phyloP scores from a whole-genome alignment of 2,888 invertebrate species.

The Stramonita haemastoma region DNA sequence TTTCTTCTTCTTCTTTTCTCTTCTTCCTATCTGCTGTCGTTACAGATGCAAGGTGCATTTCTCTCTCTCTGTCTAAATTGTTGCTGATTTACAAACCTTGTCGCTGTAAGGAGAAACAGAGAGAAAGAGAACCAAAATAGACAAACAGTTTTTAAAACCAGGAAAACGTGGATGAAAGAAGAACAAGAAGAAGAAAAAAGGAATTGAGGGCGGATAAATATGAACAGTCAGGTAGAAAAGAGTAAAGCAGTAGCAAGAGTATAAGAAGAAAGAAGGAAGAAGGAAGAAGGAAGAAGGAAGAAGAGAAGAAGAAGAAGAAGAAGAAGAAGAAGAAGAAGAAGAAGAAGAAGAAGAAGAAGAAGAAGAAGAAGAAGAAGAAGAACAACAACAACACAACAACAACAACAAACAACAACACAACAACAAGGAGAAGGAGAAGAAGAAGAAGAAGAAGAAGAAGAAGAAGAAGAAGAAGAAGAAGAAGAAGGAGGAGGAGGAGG shows the following conservation, averaged over 20 bases:
- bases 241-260: background rate
- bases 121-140: background rate
- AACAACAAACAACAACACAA: background rate
- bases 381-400: background rate
- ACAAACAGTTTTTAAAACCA: background rate
- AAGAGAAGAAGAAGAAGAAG: background rate
- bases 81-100: no score
- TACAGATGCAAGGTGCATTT: no score
- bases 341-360: background rate
- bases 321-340: background rate
- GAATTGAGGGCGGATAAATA: background rate
- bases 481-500: background rate
- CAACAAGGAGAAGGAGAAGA: background rate
- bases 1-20: no score
- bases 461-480: background rate
- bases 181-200: background rate
- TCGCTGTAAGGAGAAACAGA: no score
- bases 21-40: no score
- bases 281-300: background rate
- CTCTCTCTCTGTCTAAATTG: no score
- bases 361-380: background rate
- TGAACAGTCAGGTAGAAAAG: background rate
- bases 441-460: background rate
- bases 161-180: background rate
- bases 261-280: background rate